A percentile compares a stretch with the other conserved stretches of the same genome.
Conservation (phyloP, 1,140 invertebrate genomes). For the Acromyrmex charruanus region DNA sequence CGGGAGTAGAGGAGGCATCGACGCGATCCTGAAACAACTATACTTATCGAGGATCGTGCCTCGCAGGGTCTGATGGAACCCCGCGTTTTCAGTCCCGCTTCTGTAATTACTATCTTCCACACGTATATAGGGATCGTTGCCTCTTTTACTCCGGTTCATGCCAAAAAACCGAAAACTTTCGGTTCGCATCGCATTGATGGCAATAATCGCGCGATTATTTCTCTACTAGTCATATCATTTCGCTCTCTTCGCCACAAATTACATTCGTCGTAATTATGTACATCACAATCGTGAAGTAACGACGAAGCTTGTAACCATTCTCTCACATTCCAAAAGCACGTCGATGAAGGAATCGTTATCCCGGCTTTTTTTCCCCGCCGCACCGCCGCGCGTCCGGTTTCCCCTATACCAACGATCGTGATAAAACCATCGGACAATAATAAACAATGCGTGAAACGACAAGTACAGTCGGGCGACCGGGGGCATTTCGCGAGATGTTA, state of each 20-base stretch:
- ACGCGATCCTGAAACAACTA: conserved; percentile 85
- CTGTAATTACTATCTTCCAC: conserved; percentile 85
- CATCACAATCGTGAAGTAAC: neutral
- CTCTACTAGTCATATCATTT: neutral
- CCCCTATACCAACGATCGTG: conserved; percentile 74
- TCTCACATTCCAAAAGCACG: conserved; percentile 19
- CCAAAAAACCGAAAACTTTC: conserved; percentile 67
- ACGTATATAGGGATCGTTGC: conserved; percentile 70
- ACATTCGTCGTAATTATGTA: neutral
- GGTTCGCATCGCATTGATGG: conserved; percentile 31
- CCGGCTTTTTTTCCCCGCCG: neutral
- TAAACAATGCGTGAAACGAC: conserved; percentile 86
- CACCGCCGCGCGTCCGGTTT: conserved; percentile 3
- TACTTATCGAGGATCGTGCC: conserved; percentile 86
- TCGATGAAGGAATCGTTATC: conserved; percentile 58
- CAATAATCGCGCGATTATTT: conserved; percentile 34
- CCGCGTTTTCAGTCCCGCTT: conserved; percentile 83
- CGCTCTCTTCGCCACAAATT: neutral
- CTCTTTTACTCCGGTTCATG: conserved; percentile 75
- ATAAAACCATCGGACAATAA: conserved; percentile 85
- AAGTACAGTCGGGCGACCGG: conserved; percentile 77
- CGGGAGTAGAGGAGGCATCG: conserved; percentile 82
- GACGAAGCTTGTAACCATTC: neutral
- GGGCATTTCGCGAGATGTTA: conserved; percentile 83
- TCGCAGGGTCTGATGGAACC: conserved; percentile 82